A percentile compares a stretch with the other conserved stretches of the same genome.
These are phyloP conservation scores for Thera obeliscata DNA, from an alignment of 2,888 invertebrate genomes.

Conservation along the genomic window DNA sequence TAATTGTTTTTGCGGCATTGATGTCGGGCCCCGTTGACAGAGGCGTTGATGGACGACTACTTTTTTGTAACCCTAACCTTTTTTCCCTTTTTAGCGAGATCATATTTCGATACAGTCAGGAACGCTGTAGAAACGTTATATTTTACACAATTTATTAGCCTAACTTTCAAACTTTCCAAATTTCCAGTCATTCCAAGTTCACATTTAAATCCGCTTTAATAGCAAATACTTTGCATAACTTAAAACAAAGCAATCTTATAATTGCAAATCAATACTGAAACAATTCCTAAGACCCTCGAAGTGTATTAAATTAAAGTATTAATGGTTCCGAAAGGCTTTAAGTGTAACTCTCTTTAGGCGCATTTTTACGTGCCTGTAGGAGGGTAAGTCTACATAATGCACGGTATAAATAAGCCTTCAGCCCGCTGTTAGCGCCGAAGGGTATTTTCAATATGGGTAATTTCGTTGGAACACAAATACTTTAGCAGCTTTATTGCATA, in stretches of 20 bases:
- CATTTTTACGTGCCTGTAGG: slow-evolving; percentile 56
- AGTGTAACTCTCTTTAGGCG: slow-evolving; percentile 60
- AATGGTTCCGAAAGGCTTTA: slow-evolving; percentile 54
- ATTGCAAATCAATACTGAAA: slow-evolving; percentile 67
- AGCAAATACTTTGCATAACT: slow-evolving; percentile 65
- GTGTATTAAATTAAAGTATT: slow-evolving; percentile 63
- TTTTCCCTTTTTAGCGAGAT: slow-evolving; percentile 57
- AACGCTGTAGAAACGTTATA: slow-evolving; percentile 46
- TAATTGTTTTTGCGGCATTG: slow-evolving; percentile 82
- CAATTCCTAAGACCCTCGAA: slow-evolving; percentile 58
- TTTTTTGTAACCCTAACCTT: slow-evolving; percentile 71
- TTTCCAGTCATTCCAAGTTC: slow-evolving; percentile 51
- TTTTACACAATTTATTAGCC: slow-evolving; percentile 47
- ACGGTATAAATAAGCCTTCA: slow-evolving; percentile 78
- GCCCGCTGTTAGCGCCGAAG: slow-evolving; percentile 77
- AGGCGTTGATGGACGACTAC: slow-evolving; percentile 75
- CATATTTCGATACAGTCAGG: slow-evolving; percentile 60
- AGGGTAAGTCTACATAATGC: slow-evolving; percentile 61
- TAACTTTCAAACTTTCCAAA: slow-evolving; percentile 50
- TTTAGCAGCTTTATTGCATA: slow-evolving; percentile 82
- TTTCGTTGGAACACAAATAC: slow-evolving; percentile 81
- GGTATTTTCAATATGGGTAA: slow-evolving; percentile 84
- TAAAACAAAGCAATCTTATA: slow-evolving; percentile 61
- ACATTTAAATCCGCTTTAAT: slow-evolving; percentile 58
- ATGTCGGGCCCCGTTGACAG: slow-evolving; percentile 75